Base-by-base conservation (phyloP, 2,888 invertebrate genomes). In the Eupithecia pulchellata region DNA sequence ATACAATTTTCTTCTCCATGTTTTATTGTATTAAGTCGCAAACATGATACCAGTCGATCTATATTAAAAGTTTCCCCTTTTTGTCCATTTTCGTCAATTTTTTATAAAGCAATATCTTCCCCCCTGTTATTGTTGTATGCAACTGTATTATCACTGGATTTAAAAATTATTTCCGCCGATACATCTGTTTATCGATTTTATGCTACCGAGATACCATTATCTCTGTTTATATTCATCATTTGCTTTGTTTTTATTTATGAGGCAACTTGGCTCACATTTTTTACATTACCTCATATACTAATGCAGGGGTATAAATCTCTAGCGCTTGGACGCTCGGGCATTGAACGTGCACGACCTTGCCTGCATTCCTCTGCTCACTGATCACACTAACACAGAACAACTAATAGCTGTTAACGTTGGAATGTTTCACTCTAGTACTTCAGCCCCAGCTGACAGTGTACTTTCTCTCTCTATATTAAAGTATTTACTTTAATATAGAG, bases 281-380 rank as follows among this genome's bases (percentile, higher is more conserved):
- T 42, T 30, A 47, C 58, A 69, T 73, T 67, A 69, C 66, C 52
- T 66, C 64, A 67, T 42, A 55, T 36, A 73, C 47, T 66, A 72
- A 68, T 66, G 77, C 75, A 74, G 61, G 64, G 65, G 74, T 77
- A 79, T 77, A 80, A 89, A 88, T 89, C 86, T 84, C 82, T 73
- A 81, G 79, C 76, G 64, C 67, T 78, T 39, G 66, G 81, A 82
- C 84, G 82, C 79, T 81, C 84, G 90, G 91, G 83, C 90, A 88
- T 89, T 89, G 91, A 89, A 91, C 91, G 91, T 84, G 82, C 86
- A 78, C 90, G 92, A 90, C 91, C 92, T 92, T 90, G 92, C 84
- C 82, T 78, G 88, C 90, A 91, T 92, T 91, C 91, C 87, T 78
- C 64, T 34, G 66, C 67, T 69, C 62, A 72, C 72, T 64, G 71